Evolutionary conservation across 2,888 invertebrate genomes (phyloP).

Genomic region (Athrips mouffetella): DNA sequence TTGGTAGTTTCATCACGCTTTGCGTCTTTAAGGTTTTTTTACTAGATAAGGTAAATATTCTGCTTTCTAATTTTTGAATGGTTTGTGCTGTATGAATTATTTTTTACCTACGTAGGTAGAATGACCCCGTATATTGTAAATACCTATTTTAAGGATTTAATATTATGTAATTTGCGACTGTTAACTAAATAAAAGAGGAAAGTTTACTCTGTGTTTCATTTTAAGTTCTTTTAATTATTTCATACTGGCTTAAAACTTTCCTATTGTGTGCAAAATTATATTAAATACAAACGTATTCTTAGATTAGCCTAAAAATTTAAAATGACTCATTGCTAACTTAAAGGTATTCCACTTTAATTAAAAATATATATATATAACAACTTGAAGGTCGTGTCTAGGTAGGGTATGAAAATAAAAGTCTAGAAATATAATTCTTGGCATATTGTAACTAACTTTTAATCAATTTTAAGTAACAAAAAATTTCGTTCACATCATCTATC

Average conservation of each 20-base stretch:
- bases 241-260: not conserved
- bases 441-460: slow-evolving; percentile 77
- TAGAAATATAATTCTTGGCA: slow-evolving; percentile 67
- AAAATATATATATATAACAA: too few species aligned
- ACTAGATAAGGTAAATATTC: slow-evolving; percentile 46
- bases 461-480: slow-evolving; percentile 77
- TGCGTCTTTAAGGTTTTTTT: slow-evolving; percentile 30
- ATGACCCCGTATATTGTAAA: slow-evolving; percentile 69
- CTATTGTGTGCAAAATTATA: too few species aligned
- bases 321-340: too few species aligned
- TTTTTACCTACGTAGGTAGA: slow-evolving; percentile 76
- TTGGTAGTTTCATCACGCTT: slow-evolving; percentile 6
- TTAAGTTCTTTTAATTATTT: not conserved
- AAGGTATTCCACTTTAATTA: too few species aligned
- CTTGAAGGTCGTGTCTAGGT: too few species aligned
- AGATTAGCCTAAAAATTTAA: too few species aligned
- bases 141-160: slow-evolving; percentile 72
- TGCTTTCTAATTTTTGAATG: slow-evolving; percentile 70
- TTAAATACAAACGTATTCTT: too few species aligned
- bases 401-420: slow-evolving; percentile 44
- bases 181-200: slow-evolving; percentile 71
- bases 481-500: slow-evolving; percentile 67
- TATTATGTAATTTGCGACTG: slow-evolving; percentile 73
- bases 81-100: slow-evolving; percentile 61
- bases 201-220: slow-evolving; percentile 31